Conservation (phyloP, 2,888 invertebrate genomes). For the Hyppa rectilinea region DNA sequence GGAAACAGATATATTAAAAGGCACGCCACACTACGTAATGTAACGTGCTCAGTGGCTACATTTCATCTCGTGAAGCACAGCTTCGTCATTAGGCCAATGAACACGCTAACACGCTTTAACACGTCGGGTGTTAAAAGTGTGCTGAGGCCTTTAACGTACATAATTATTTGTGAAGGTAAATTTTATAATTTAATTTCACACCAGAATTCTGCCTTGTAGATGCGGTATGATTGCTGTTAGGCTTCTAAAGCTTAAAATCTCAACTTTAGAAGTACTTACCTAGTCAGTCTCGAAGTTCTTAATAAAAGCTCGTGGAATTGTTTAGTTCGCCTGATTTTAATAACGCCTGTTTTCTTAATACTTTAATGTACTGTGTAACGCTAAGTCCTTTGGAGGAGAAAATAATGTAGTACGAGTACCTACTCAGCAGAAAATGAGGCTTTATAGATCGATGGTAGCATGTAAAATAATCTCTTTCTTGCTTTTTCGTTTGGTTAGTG, state of each 20-base stretch:
- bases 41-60: neutral
- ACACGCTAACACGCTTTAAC: no score
- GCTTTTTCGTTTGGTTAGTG: no score
- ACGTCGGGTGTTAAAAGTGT: neutral
- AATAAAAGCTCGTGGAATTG: constrained; percentile 8
- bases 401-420: neutral
- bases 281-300: constrained; percentile 12
- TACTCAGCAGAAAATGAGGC: neutral
- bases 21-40: neutral
- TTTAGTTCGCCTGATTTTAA: constrained; percentile 16
- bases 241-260: constrained; percentile 15
- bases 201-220: neutral
- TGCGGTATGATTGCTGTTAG: constrained; percentile 28
- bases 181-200: constrained; percentile 7
- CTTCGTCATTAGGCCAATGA: neutral
- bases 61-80: neutral
- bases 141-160: neutral
- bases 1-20: neutral
- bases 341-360: constrained; percentile 11
- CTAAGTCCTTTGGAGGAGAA: neutral
- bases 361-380: constrained; percentile 1
- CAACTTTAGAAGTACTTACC: constrained; percentile 13
- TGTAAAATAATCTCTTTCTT: no score
- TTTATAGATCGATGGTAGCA: neutral
- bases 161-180: constrained; percentile 19